These are phyloP conservation scores for Pseudobourletiella spinata DNA, from an alignment of 1,140 invertebrate genomes.

Conservation along the genomic window DNA sequence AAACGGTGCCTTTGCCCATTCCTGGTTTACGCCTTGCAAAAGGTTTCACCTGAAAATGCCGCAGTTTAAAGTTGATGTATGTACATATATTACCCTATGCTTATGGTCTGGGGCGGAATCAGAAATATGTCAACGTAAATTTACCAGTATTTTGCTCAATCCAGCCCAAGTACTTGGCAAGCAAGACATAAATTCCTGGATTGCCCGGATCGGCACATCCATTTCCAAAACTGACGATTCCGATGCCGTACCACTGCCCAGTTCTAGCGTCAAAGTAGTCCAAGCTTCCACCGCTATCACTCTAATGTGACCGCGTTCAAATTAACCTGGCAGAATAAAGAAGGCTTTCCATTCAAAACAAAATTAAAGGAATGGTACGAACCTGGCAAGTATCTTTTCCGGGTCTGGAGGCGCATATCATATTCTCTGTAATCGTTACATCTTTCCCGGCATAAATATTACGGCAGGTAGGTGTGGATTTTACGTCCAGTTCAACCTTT, in stretches of 20 bases:
- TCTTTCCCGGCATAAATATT: conserved; percentile 14
- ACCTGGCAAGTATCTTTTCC: conserved; percentile 22
- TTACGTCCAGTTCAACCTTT: conserved; percentile 16
- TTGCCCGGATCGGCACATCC: conserved; percentile 76
- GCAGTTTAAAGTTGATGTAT: too few relatives aligned
- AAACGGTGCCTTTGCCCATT: too few relatives aligned
- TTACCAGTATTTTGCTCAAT: conserved; percentile 54
- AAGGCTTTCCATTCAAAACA: conserved; percentile 7
- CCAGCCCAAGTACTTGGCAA: conserved; percentile 67
- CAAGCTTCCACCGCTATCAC: conserved; percentile 31
- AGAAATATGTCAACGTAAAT: too few relatives aligned
- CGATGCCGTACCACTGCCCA: conserved; percentile 18
- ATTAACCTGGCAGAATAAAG: too few relatives aligned
- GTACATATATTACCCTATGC: too few relatives aligned
- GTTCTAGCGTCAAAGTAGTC: conserved; percentile 17
- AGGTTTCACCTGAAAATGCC: too few relatives aligned
- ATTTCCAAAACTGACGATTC: conserved; percentile 64
- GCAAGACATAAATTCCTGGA: conserved; percentile 77
- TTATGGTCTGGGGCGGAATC: too few relatives aligned
- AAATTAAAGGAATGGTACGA: too few relatives aligned
- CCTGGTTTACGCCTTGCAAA: too few relatives aligned
- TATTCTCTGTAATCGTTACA: conserved; percentile 36
- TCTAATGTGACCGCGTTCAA: conserved; percentile 6
- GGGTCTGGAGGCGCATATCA: conserved; percentile 56
- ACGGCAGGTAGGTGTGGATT: conserved; percentile 1